These are phyloP conservation scores for Pomacea maculata DNA, from an alignment of 1,140 invertebrate species.

Conservation along the genomic window DNA sequence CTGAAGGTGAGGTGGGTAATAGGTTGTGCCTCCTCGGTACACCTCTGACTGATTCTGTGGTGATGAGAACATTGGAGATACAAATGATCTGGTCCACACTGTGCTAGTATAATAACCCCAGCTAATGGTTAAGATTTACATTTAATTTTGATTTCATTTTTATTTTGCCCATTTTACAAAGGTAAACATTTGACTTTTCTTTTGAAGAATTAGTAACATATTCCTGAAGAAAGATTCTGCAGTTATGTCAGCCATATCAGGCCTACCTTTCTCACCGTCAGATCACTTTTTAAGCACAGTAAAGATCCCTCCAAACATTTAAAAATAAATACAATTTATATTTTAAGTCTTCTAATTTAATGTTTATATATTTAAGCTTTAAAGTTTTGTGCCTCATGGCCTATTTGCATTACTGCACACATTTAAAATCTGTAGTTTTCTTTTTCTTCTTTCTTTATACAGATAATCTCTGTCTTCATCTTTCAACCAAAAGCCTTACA, in stretches of 20 bases:
- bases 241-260: too few species aligned
- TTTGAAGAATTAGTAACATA: too few species aligned
- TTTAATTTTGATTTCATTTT: too few species aligned
- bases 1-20: slow-evolving; percentile 50
- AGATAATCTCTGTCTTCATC: not conserved
- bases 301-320: not conserved
- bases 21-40: slow-evolving; percentile 47
- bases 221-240: too few species aligned
- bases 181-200: too few species aligned
- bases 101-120: too few species aligned
- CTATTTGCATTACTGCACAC: not conserved
- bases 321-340: not conserved
- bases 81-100: too few species aligned
- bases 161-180: too few species aligned
- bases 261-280: too few species aligned
- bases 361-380: not conserved
- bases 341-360: not conserved
- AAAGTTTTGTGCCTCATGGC: not conserved
- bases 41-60: slow-evolving; percentile 27
- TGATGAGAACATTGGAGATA: not conserved
- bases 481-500: not conserved
- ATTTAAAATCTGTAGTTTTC: not conserved
- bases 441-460: not conserved
- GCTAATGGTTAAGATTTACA: too few species aligned
- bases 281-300: too few species aligned